Evolutionary conservation across 1,140 invertebrate genomes (phyloP).

Genomic region (Adelges cooleyi): DNA sequence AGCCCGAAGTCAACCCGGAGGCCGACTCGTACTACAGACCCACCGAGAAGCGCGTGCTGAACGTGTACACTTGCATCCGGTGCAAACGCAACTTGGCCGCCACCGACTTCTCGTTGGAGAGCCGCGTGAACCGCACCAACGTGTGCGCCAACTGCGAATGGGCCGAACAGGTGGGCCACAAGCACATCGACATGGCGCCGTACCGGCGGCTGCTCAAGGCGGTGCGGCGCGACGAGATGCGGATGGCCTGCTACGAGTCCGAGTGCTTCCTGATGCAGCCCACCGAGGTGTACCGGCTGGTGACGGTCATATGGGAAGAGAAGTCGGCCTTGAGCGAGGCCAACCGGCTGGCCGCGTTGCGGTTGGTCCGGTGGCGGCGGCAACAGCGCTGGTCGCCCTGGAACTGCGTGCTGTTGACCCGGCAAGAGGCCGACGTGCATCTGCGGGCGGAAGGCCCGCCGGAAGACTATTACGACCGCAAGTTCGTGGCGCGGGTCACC

Average conservation of each 20-base stretch:
- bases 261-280: slow-evolving; percentile 32
- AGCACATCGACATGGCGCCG: slow-evolving; percentile 32
- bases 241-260: slow-evolving; percentile 27
- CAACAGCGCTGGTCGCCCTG: slow-evolving; percentile 55
- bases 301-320: slow-evolving; percentile 54
- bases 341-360: slow-evolving; percentile 45
- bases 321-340: slow-evolving; percentile 52
- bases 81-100: slow-evolving; percentile 31
- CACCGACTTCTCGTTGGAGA: slow-evolving; percentile 28
- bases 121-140: slow-evolving; percentile 26
- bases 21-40: slow-evolving; percentile 9
- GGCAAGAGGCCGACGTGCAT: slow-evolving; percentile 51
- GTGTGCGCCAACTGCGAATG: slow-evolving; percentile 32
- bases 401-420: slow-evolving; percentile 57
- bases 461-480: slow-evolving; percentile 26
- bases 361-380: slow-evolving; percentile 47
- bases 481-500: slow-evolving; percentile 17
- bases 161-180: slow-evolving; percentile 30
- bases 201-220: slow-evolving; percentile 31
- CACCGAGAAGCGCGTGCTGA: background rate
- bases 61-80: slow-evolving; percentile 29
- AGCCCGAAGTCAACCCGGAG: slow-evolving; percentile 31
- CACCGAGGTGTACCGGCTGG: slow-evolving; percentile 49
- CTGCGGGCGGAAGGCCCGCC: slow-evolving; percentile 34
- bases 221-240: slow-evolving; percentile 31